Percentiles rank a stretch among this genome's conserved stretches.
Evolutionary conservation across 1,140 invertebrate species (phyloP).

Genomic region (Vanessa tameamea): DNA sequence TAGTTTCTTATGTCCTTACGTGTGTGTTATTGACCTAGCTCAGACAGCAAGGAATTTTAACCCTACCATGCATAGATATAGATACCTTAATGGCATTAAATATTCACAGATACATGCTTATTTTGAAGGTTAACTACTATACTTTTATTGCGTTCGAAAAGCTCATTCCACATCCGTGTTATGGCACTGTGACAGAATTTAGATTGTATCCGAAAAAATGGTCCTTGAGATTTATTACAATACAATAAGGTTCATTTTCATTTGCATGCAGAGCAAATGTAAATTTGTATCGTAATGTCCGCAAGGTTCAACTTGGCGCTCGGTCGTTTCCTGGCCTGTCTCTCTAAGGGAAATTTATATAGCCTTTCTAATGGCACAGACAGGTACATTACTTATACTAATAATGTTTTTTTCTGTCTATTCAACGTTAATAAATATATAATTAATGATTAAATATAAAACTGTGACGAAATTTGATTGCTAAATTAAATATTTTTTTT

Average conservation of each 20-base stretch:
- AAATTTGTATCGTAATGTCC: constrained; percentile 28
- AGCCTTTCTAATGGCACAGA: constrained; percentile 41
- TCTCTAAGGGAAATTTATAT: constrained; percentile 49
- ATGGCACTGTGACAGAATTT: constrained; percentile 40
- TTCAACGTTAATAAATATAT: too few species aligned
- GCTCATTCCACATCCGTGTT: constrained; percentile 66
- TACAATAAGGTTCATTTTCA: constrained; percentile 42
- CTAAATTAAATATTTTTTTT: too few species aligned
- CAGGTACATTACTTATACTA: constrained; percentile 15
- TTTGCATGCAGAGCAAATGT: constrained; percentile 4
- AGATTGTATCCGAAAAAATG: constrained; percentile 21
- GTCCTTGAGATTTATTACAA: constrained; percentile 34
- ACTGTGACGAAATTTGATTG: too few species aligned
- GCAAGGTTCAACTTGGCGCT: constrained; percentile 49
- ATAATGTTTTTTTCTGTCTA: neutral
- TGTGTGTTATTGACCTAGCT: constrained; percentile 44
- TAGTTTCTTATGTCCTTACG: constrained; percentile 18
- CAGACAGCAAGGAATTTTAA: constrained; percentile 25
- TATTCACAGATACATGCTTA: constrained; percentile 27
- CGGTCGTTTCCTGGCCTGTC: constrained; percentile 49
- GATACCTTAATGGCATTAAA: constrained; percentile 31
- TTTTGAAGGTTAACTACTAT: constrained; percentile 66
- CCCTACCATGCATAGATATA: constrained; percentile 29
- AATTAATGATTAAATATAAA: too few species aligned
- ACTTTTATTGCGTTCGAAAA: constrained; percentile 66